Percentiles rank a stretch among this genome's conserved stretches.
These are phyloP conservation scores for Lucinisca nassula DNA, from an alignment of 2,888 invertebrate genomes.

Conservation along the genomic window DNA sequence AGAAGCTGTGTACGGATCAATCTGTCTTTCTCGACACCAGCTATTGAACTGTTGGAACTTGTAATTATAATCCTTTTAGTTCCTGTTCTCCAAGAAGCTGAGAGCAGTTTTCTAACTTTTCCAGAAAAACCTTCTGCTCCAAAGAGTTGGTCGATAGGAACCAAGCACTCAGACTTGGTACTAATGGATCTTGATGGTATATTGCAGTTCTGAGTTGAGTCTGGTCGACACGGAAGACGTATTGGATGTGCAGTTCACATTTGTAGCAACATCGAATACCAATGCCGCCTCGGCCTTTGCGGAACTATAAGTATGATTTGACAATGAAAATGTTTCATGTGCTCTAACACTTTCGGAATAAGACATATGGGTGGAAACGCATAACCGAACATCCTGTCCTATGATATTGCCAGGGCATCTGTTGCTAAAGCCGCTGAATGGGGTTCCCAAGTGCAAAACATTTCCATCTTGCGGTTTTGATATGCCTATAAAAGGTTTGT, in stretches of 20 bases:
- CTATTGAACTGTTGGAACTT: no score
- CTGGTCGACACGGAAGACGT: neutral
- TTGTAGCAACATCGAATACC: slow-evolving; percentile 29
- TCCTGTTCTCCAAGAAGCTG: slow-evolving; percentile 14
- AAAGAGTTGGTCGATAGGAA: slow-evolving; percentile 17
- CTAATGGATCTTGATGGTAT: slow-evolving; percentile 9
- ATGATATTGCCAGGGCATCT: slow-evolving; percentile 59
- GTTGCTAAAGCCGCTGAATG: slow-evolving; percentile 33
- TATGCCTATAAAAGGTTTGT: slow-evolving; percentile 46
- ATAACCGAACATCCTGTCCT: slow-evolving; percentile 53
- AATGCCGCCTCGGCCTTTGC: slow-evolving; percentile 33
- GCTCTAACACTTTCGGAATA: slow-evolving; percentile 40
- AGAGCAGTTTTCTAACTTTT: slow-evolving; percentile 14
- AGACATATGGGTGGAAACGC: slow-evolving; percentile 53
- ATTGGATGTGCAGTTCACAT: neutral
- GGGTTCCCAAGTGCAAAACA: slow-evolving; percentile 47
- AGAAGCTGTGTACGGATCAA: slow-evolving; percentile 26
- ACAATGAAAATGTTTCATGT: slow-evolving; percentile 14
- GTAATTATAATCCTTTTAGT: no score
- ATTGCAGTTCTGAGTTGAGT: neutral
- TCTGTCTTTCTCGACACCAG: no score
- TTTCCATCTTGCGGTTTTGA: slow-evolving; percentile 22
- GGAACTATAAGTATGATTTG: no score
- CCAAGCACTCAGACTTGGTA: slow-evolving; percentile 37
- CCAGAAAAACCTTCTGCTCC: slow-evolving; percentile 30